Conservation (phyloP, 2,888 invertebrate species). For the Chironomus tentans region DNA sequence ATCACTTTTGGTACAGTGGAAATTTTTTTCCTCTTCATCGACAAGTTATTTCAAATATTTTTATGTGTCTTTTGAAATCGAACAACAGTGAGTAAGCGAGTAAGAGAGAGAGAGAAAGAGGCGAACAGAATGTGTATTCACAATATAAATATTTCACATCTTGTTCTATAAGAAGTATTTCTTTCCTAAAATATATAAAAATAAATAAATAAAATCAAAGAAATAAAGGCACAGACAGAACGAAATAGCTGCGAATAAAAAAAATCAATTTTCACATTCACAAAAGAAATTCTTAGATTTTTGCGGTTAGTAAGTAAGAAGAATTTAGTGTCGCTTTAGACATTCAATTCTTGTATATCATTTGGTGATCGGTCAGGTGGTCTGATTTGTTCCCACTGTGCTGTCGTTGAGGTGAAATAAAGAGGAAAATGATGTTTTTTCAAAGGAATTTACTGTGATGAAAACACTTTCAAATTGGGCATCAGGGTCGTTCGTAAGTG, state of each 20-base stretch:
- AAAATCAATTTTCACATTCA: neutral
- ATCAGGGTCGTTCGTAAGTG: no score
- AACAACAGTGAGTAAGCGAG: neutral
- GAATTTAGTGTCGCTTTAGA: neutral
- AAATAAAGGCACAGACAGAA: neutral
- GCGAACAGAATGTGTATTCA: neutral
- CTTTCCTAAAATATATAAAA: neutral
- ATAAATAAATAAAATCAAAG: neutral
- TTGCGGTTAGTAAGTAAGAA: neutral
- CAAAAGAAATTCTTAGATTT: neutral
- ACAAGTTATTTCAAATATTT: neutral
- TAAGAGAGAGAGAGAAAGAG: no score
- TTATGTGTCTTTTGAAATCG: neutral
- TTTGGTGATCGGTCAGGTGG: slow-evolving; percentile 15
- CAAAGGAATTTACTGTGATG: no score
- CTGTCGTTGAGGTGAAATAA: neutral
- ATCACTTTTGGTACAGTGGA: neutral
- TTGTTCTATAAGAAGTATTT: neutral
- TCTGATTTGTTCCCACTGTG: neutral
- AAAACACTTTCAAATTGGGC: no score
- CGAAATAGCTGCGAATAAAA: neutral
- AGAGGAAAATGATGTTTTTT: neutral
- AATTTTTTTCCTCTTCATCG: neutral
- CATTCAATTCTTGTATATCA: neutral
- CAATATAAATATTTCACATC: neutral